phyloP scores from a whole-genome alignment of 2,888 invertebrate genomes.

The Pterostichus madidus region DNA sequence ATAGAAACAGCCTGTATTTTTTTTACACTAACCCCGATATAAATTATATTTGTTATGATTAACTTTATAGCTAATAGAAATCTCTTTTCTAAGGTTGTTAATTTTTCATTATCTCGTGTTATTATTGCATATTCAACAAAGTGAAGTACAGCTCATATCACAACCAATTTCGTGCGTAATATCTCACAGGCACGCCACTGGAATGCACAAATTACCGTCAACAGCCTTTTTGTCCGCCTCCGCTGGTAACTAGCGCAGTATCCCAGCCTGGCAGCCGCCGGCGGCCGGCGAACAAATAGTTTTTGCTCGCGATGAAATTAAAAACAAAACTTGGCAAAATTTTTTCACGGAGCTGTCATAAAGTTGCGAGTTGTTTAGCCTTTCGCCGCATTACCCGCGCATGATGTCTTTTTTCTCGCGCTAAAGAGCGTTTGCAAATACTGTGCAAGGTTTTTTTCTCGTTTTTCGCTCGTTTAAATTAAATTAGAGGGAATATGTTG shows the following conservation, averaged over 20 bases:
- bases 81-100: neutral
- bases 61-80: neutral
- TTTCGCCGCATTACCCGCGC: constrained; percentile 48
- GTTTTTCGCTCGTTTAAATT: constrained; percentile 62
- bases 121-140: constrained; percentile 12
- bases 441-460: constrained; percentile 23
- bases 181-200: constrained; percentile 44
- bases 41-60: no score
- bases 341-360: constrained; percentile 53
- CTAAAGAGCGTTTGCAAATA: constrained; percentile 48
- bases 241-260: constrained; percentile 10
- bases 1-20: no score
- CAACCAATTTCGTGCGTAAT: constrained; percentile 24
- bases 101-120: constrained; percentile 38
- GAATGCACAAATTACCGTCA: constrained; percentile 32
- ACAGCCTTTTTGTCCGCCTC: neutral
- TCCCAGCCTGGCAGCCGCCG: neutral
- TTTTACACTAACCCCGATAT: no score
- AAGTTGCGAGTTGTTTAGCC: constrained; percentile 53
- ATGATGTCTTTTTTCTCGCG: constrained; percentile 51
- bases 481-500: constrained; percentile 59
- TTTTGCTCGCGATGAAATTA: constrained; percentile 43
- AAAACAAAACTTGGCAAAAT: constrained; percentile 56
- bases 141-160: constrained; percentile 27
- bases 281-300: constrained; percentile 37